Percentiles rank a stretch among this genome's conserved stretches.
phyloP scores from a whole-genome alignment of 2,113 vertebrate species.

The Neotragus moschatus region DNA sequence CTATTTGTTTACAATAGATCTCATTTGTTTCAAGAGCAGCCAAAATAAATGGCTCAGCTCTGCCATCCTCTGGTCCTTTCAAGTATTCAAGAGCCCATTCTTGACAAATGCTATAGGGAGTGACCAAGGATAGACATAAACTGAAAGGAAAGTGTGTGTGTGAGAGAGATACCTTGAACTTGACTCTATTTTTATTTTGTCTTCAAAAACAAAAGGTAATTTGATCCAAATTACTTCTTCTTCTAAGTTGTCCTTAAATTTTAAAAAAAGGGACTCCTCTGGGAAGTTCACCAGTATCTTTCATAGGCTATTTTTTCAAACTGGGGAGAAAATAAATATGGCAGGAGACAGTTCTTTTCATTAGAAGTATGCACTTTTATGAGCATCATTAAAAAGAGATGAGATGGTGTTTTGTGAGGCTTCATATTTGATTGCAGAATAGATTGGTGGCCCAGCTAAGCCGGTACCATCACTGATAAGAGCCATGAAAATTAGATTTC shows the following conservation, averaged over 20 bases:
- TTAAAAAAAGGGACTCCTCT: neutral
- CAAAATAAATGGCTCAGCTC: neutral
- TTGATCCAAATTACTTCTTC: conserved; percentile 9
- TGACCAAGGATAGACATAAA: neutral
- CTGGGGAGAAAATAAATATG: neutral
- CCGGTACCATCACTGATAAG: neutral
- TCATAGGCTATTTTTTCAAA: neutral
- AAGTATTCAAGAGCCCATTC: neutral
- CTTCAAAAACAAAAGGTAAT: neutral
- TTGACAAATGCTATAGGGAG: neutral
- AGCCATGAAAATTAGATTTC: conserved; percentile 1
- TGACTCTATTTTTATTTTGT: neutral
- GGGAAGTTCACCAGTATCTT: neutral
- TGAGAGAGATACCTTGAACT: neutral
- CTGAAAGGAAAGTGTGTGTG: neutral
- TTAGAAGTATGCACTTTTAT: neutral
- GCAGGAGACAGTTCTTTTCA: neutral
- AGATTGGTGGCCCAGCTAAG: neutral
- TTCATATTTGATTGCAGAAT: neutral
- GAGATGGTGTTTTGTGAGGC: neutral
- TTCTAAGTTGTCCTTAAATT: conserved; percentile 26
- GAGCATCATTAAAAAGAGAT: neutral
- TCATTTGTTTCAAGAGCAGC: neutral
- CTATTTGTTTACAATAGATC: neutral
- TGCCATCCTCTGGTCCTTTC: neutral